These are phyloP conservation scores for Diglossa brunneiventris DNA, from an alignment of 2,113 vertebrate species.

Conservation along the genomic window DNA sequence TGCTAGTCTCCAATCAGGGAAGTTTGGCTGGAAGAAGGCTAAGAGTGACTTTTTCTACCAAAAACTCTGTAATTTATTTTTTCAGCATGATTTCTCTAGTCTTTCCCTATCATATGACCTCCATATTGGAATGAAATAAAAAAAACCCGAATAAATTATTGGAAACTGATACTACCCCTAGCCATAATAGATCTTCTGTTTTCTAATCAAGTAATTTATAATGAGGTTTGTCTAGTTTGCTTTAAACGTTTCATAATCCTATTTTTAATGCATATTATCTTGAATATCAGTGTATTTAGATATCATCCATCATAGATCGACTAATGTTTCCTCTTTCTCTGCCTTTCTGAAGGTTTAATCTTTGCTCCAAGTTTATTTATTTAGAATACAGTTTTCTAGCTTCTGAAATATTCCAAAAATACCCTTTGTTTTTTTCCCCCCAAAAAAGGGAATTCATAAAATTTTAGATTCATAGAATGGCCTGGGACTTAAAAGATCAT, in stretches of 20 bases:
- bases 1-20: not conserved
- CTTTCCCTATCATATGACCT: not conserved
- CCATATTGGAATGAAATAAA: not conserved
- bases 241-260: not conserved
- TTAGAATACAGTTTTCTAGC: not conserved
- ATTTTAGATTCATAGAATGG: not conserved
- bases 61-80: not conserved
- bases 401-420: not conserved
- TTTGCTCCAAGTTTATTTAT: not conserved
- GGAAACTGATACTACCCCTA: not conserved
- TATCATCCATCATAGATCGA: not conserved
- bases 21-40: not conserved
- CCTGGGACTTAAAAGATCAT: not conserved
- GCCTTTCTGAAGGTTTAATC: not conserved
- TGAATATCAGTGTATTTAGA: not conserved
- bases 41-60: not conserved
- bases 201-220: not conserved
- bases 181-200: not conserved
- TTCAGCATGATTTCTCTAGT: not conserved
- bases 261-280: not conserved
- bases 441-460: not conserved
- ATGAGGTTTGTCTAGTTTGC: not conserved
- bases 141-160: not conserved
- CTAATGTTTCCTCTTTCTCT: not conserved
- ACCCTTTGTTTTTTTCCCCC: accelerated